Base-by-base conservation (phyloP, 2,888 invertebrate genomes). In the Cerastoderma edule region DNA sequence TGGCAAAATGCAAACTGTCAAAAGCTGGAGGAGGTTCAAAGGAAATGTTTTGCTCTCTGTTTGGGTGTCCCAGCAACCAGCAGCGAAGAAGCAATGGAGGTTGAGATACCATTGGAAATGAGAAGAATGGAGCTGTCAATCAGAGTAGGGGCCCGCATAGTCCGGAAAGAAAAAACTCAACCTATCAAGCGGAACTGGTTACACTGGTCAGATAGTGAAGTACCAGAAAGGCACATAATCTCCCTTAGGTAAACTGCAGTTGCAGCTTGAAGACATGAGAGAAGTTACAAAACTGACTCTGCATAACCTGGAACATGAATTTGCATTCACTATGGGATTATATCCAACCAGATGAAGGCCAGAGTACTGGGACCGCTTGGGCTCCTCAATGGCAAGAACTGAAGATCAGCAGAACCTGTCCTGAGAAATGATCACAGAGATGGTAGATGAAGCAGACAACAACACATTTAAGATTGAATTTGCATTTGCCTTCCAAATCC, bases 361-460 rank as follows among this genome's bases (percentile, higher is more conserved):
- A 33, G 63, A 67, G 33, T 72, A 72, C 39, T 72, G 66, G 56
- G 57, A 68, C 22, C 39, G 39, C 30, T 57, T 68, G 3, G 67
- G 67, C 8, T 56, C 56, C n/a, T 68, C 48, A 10, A 72, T 46
- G 48, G 28, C 33, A 13, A 72, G 66, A 54, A 53, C 35, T 28
- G 22, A 32, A 22, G 32, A 27, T 28, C 65, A 65, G 39, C 35
- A 63, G 35, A 39, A 64, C 50, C 16, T 33, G 2, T 30, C 60
- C 10, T 50, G 33, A n/a, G n/a, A 30, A 35, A 2, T 64, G 1
- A n/a, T n/a, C n/a, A n/a, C n/a, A n/a, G n/a, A n/a, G n/a, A n/a
- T n/a, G n/a, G n/a, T n/a, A n/a, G n/a, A n/a, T n/a, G n/a, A n/a
- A n/a, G n/a, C n/a, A n/a, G n/a, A n/a, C n/a, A n/a, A n/a, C n/a